Evolutionary conservation across 2,113 vertebrate genomes (phyloP).

Genomic region (Callionymus lyra): DNA sequence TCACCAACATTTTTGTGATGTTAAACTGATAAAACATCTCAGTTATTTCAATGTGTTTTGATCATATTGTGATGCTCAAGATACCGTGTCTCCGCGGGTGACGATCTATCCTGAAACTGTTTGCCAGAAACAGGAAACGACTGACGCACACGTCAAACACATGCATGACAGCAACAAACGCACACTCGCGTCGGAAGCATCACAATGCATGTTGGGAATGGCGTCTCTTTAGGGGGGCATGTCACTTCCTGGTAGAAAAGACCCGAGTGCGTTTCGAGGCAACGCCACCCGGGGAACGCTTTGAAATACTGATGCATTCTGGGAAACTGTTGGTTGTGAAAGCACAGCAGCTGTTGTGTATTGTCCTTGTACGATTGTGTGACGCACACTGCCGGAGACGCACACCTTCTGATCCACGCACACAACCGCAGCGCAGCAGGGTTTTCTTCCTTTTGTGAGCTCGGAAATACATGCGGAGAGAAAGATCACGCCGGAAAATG

Average conservation of each 20-base stretch:
- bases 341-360: conserved; percentile 42
- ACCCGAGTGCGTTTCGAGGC: conserved; percentile 53
- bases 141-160: conserved; percentile 25
- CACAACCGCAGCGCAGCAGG: conserved; percentile 56
- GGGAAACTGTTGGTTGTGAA: conserved; percentile 41
- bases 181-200: conserved; percentile 40
- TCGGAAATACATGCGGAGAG: conserved; percentile 38
- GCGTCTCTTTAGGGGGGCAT: conserved; percentile 49
- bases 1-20: too few relatives aligned
- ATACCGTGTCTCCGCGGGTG: too few relatives aligned
- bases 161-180: conserved; percentile 21
- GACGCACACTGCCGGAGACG: conserved; percentile 7
- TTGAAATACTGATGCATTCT: conserved; percentile 58
- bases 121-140: neutral
- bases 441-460: conserved; percentile 45
- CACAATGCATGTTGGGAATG: conserved; percentile 52
- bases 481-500: conserved; percentile 35
- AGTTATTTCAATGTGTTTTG: too few relatives aligned
- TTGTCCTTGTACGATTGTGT: conserved; percentile 27
- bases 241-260: conserved; percentile 59
- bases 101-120: too few relatives aligned
- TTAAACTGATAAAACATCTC: too few relatives aligned
- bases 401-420: conserved; percentile 45
- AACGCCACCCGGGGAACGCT: conserved; percentile 47
- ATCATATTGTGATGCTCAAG: too few relatives aligned